These are phyloP conservation scores for Teleogryllus occipitalis DNA, from an alignment of 1,140 invertebrate genomes.

Conservation along the genomic window DNA sequence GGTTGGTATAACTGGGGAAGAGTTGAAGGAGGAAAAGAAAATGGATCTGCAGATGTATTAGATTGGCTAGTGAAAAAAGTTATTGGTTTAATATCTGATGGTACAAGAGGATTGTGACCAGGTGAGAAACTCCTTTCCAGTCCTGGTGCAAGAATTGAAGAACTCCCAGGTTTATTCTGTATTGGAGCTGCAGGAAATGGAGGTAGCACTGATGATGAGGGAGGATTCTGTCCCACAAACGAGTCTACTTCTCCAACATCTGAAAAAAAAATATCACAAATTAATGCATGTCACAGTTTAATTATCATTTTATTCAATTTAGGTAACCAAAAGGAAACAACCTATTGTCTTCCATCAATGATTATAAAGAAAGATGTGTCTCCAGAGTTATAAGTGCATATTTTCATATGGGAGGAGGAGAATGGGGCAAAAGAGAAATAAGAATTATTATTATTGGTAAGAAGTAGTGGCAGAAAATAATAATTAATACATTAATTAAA, in stretches of 20 bases:
- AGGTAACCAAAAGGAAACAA: too few species aligned
- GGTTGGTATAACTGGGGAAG: background rate
- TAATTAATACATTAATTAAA: too few species aligned
- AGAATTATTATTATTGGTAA: too few species aligned
- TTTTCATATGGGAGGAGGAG: too few species aligned
- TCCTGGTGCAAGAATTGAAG: background rate
- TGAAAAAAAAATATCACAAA: background rate
- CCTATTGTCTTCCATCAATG: too few species aligned
- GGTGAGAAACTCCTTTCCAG: background rate
- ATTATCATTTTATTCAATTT: too few species aligned
- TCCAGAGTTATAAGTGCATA: too few species aligned
- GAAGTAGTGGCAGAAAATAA: too few species aligned
- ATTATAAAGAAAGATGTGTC: too few species aligned
- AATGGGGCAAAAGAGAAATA: too few species aligned
- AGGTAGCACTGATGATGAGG: background rate
- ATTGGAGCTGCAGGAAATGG: background rate
- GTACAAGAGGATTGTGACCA: background rate
- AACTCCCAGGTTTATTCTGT: background rate
- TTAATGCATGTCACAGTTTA: too few species aligned
- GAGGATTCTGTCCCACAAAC: slow-evolving; percentile 17
- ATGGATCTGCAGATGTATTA: background rate
- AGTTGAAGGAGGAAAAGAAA: background rate
- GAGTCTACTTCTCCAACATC: slow-evolving; percentile 17
- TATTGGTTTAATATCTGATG: background rate
- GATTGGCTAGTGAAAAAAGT: background rate